Evolutionary conservation across 2,888 invertebrate species (phyloP), one percentile per base, ranked within the genome.

Genomic region (Branchipolynoe longqiensis): DNA sequence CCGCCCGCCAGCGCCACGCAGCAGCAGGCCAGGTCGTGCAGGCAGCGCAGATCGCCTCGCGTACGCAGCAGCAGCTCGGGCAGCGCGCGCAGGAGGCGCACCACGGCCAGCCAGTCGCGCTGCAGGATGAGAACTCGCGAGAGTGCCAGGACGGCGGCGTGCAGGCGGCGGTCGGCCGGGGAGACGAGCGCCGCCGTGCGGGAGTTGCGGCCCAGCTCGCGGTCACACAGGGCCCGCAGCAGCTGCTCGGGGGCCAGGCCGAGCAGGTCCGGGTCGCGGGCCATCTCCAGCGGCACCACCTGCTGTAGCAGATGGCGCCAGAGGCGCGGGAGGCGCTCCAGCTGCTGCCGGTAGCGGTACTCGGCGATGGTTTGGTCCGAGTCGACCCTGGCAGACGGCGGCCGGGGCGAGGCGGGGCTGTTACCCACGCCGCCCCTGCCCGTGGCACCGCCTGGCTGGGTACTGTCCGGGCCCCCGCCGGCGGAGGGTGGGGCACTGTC

Each of bases 291-390:
- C n/a, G 82, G 82, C 6, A 82, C 36, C 22, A 82, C 58, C 38
- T 82, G 82, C 36, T 36, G 58, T 31, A 82, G 56, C n/a, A 92
- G 87, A 83, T 91, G 92, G 40, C 90, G 90, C 88, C 91, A 90
- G 73, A 92, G 87, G 36, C 90, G 88, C 0, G 92, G 92, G 85
- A 91, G 92, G 31, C 91, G 91, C 22, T 90, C 88, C 0, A 90
- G 89, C 33, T 92, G 87, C 85, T 91, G 90, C 36, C 91, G 91
- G 85, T 92, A 92, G 1, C 92, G 89, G 84, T 92, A 92, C 86
- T 92, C 92, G 64, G 90, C 89, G 31, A 92, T 91, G 85, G 92
- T 92, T 8, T 92, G 90, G 8, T 73, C 73, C 6, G 18, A 28
- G 25, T 25, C 48, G 4, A 12, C 28, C 8, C 36, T 40, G 14